phyloP scores from a whole-genome alignment of 1,140 invertebrate genomes.

The Heliconius melpomene region DNA sequence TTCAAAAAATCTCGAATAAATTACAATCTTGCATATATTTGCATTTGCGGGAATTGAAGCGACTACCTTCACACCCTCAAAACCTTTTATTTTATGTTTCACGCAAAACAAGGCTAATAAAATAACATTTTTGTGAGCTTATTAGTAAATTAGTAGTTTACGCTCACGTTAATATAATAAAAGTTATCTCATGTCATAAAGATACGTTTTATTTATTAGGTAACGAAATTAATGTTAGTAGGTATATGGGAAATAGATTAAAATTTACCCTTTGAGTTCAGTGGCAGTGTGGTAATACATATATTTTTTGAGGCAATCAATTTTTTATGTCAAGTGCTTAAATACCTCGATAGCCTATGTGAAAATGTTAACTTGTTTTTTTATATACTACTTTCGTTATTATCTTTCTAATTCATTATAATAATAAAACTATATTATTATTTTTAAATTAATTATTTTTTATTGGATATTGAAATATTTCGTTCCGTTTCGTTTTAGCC shows the following conservation, averaged over 20 bases:
- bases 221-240: constrained; percentile 7
- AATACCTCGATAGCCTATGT: too few species aligned
- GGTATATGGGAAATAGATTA: constrained; percentile 1
- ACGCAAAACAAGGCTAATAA: neutral
- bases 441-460: too few species aligned
- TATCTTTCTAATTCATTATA: too few species aligned
- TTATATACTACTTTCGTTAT: too few species aligned
- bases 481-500: too few species aligned
- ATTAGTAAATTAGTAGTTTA: constrained; percentile 6
- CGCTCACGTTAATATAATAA: neutral
- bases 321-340: too few species aligned
- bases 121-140: neutral
- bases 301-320: too few species aligned
- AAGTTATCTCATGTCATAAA: constrained; percentile 7
- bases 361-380: too few species aligned
- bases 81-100: neutral
- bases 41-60: neutral
- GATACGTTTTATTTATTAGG: constrained; percentile 8
- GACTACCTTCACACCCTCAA: neutral
- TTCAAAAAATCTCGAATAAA: too few species aligned
- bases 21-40: too few species aligned
- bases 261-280: neutral
- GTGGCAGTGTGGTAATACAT: neutral
- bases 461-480: too few species aligned
- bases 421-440: too few species aligned